phyloP scores from a whole-genome alignment of 1,140 invertebrate genomes.

The Drosophila pseudoobscura region DNA sequence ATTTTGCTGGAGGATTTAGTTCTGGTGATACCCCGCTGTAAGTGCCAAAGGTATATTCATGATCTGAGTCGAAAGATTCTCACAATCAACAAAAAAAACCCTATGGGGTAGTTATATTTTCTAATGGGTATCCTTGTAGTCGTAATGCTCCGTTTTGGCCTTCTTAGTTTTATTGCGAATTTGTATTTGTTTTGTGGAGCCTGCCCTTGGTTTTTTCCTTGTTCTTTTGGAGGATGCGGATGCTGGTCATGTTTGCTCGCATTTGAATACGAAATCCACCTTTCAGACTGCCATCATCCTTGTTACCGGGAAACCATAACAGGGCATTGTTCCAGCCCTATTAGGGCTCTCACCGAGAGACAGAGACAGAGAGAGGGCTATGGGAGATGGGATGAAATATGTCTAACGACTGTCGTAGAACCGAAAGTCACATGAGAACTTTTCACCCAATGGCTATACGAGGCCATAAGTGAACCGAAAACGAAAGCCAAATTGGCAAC shows the following conservation, averaged over 20 bases:
- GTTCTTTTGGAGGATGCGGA: conserved; percentile 50
- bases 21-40: conserved; percentile 11
- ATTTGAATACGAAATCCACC: conserved; percentile 69
- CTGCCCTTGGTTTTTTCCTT: conserved; percentile 52
- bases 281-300: conserved; percentile 46
- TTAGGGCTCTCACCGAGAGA: conserved; percentile 47
- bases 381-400: conserved; percentile 27
- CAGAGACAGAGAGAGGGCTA: background rate
- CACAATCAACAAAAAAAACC: too few relatives aligned
- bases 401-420: conserved; percentile 26
- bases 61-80: too few relatives aligned
- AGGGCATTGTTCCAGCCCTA: conserved; percentile 67
- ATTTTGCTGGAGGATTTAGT: conserved; percentile 42
- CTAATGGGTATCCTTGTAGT: too few relatives aligned
- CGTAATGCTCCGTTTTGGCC: too few relatives aligned
- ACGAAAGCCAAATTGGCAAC: conserved; percentile 79
- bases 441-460: conserved; percentile 39
- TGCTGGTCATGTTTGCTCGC: conserved; percentile 68
- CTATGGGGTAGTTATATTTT: too few relatives aligned
- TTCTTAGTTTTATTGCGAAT: conserved; percentile 3
- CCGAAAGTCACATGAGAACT: conserved; percentile 66
- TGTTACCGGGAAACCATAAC: conserved; percentile 62
- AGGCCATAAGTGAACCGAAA: conserved; percentile 62
- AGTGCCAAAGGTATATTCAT: too few relatives aligned
- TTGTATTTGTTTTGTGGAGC: conserved; percentile 41